Conservation (phyloP, 2,888 invertebrate genomes). For the Carcina quercana region DNA sequence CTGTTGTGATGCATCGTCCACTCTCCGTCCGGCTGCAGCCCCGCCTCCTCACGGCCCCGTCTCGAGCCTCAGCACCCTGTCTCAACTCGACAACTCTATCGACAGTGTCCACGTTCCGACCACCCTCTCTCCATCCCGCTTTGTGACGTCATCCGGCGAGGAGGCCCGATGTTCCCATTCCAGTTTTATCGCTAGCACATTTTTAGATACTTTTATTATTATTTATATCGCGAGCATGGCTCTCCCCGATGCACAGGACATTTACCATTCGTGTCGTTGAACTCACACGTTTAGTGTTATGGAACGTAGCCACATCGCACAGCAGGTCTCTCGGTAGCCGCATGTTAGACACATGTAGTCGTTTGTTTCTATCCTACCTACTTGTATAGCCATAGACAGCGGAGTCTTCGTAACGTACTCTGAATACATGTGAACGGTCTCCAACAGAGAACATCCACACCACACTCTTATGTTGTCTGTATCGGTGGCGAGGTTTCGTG, state of each 20-base stretch:
- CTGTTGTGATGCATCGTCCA: conserved; percentile 52
- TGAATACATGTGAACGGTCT: conserved; percentile 44
- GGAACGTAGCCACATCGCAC: conserved; percentile 8
- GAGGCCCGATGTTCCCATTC: conserved; percentile 28
- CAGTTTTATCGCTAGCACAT: conserved; percentile 37
- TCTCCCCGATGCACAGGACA: conserved; percentile 21
- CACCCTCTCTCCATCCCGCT: conserved; percentile 31
- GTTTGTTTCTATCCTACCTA: too few species aligned
- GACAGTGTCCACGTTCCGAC: conserved; percentile 18
- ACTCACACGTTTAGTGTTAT: conserved; percentile 3
- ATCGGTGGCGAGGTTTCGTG: conserved; percentile 24
- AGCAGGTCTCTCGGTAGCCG: conserved; percentile 24
- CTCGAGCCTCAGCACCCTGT: conserved; percentile 25
- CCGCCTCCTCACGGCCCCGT: conserved; percentile 28
- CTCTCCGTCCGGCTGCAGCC: conserved; percentile 38
- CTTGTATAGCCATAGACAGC: conserved; percentile 10
- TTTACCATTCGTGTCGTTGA: conserved; percentile 6
- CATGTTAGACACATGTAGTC: conserved; percentile 31
- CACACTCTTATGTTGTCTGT: conserved; percentile 43
- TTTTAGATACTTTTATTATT: conserved; percentile 22
- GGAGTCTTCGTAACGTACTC: conserved; percentile 43
- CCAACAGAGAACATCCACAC: conserved; percentile 51
- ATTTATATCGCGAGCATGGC: conserved; percentile 35
- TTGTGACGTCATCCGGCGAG: conserved; percentile 31
- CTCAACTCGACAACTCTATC: conserved; percentile 18